Evolutionary conservation across 2,797 vertebrate species (phyloP).

Genomic region (Graptemys geographica): DNA sequence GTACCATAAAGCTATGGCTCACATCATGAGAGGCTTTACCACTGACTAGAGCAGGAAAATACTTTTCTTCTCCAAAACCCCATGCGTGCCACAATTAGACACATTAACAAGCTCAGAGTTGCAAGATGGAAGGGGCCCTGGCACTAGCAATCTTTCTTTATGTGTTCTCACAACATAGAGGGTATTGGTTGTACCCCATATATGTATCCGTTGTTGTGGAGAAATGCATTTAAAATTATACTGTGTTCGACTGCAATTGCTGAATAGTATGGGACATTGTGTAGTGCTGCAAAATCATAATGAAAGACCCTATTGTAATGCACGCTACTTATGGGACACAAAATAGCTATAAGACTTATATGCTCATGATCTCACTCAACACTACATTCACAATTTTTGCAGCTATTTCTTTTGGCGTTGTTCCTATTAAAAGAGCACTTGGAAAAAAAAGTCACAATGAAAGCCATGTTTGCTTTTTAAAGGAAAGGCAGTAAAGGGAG

Average conservation of each 20-base stretch:
- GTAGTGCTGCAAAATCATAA: conserved; percentile 16
- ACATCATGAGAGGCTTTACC: neutral
- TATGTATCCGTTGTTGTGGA: conserved; percentile 7
- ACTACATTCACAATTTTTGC: conserved; percentile 1
- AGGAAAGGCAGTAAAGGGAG: neutral
- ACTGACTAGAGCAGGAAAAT: neutral
- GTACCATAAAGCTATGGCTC: neutral
- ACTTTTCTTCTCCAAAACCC: neutral
- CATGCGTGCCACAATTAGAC: neutral
- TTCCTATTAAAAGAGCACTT: neutral
- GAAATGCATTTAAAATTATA: conserved; percentile 17
- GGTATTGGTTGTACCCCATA: accelerated
- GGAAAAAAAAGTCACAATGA: neutral
- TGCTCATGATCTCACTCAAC: conserved; percentile 32
- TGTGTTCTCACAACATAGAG: neutral
- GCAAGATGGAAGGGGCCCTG: neutral
- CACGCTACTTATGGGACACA: conserved; percentile 30
- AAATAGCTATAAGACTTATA: conserved; percentile 43
- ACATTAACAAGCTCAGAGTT: conserved; percentile 1
- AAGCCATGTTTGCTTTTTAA: neutral
- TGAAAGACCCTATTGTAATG: conserved; percentile 70
- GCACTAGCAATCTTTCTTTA: neutral
- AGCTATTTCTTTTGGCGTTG: neutral
- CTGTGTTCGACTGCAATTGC: conserved; percentile 10
- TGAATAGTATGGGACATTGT: conserved; percentile 54